Conservation (phyloP, 2,113 vertebrate species). For the Dromas ardeola region DNA sequence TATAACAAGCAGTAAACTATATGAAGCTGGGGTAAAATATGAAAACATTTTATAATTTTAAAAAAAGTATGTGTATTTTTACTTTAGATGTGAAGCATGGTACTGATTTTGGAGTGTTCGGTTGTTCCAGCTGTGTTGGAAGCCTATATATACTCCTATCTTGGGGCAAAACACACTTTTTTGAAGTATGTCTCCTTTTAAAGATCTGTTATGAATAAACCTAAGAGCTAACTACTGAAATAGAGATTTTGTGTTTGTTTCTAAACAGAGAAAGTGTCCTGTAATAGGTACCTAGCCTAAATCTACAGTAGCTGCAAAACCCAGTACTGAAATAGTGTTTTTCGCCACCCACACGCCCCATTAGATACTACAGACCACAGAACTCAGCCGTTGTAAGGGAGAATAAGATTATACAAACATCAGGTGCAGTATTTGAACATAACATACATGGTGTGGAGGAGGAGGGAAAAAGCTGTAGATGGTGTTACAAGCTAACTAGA, state of each 20-base stretch:
- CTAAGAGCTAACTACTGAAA: neutral
- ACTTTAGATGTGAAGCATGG: neutral
- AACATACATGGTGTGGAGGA: neutral
- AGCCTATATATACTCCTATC: neutral
- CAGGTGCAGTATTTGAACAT: neutral
- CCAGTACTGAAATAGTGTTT: neutral
- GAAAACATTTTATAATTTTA: neutral
- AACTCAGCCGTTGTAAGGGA: neutral
- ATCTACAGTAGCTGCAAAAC: neutral
- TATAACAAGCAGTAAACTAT: neutral
- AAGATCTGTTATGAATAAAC: neutral
- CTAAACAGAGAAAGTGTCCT: neutral
- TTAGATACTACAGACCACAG: neutral
- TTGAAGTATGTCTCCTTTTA: neutral
- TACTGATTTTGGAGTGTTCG: neutral
- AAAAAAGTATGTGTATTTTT: neutral
- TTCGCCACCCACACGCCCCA: rapidly evolving
- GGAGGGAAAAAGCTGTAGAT: neutral
- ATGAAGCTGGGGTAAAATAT: neutral
- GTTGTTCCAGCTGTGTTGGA: neutral
- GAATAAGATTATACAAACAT: neutral
- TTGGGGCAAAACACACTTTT: neutral
- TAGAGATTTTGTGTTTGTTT: neutral
- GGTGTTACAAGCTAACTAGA: neutral
- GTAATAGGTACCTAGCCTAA: neutral